Evolutionary conservation across 2,113 vertebrate genomes (phyloP), one percentile per base, ranked within the genome.

Genomic region (Alligator mississippiensis): DNA sequence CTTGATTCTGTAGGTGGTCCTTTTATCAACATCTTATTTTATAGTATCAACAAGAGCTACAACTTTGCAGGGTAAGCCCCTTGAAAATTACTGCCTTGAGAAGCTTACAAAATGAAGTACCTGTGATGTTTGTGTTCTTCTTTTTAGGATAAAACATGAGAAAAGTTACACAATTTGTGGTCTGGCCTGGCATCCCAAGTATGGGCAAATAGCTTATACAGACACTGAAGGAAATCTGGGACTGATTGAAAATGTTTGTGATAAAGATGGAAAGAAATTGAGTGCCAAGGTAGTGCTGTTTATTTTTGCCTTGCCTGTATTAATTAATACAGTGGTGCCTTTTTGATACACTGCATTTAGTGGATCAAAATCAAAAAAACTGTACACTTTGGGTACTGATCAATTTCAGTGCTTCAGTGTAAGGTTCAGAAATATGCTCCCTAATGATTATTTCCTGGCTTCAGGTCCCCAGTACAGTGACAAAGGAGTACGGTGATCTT

Each of bases 151-250:
- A 96, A 99, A 99, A 76, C 99, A 99, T 21, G 99, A 99, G 92
- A 99, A 99, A 93, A 98, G 98, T 66, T 99, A 98, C 96, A 98
- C 99, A 0, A 97, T 99, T 87, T 99, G 99, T 97, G 96, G 98
- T 2, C 88, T 99, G 93, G 98, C 98, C 1, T 99, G 99, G 99
- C 98, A 99, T 84, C 99, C 99, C 9, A 98, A 98, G 10, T 97
- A 97, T 5, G 86, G 64, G 9, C 98, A 98, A 92, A 97, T 99
- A 4, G 99, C 98, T 81, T 99, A 99, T 95, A 99, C 99, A 1
- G 99, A 99, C 94, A 98, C 96, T 0, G 98, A 99, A 97, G 99
- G 99, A 92, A 99, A 99, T 66, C 97, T 99, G 88, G 99, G 99
- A 1, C 96, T 99, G 27, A 88, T 99, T 94, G 99, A 99, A 55